These are phyloP conservation scores for Agrotis exclamationis DNA, from an alignment of 2,888 invertebrate species.

Conservation along the genomic window DNA sequence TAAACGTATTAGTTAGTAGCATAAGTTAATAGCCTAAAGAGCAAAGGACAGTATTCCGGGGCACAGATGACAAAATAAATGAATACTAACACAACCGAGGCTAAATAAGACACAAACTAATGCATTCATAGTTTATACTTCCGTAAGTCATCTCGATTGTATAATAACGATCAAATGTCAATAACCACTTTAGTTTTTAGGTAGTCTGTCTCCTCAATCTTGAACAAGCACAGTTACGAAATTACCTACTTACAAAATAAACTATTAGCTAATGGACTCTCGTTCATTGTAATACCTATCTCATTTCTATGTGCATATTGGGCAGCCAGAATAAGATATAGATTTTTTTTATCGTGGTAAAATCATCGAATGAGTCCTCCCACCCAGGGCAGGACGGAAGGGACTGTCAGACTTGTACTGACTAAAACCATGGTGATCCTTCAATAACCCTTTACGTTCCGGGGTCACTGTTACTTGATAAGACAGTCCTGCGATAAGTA, in stretches of 20 bases:
- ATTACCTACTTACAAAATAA: slow-evolving; percentile 14
- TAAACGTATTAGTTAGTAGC: too few species aligned
- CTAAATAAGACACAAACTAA: neutral
- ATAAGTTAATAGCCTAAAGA: too few species aligned
- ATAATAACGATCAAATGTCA: neutral
- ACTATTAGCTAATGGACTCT: slow-evolving; percentile 6
- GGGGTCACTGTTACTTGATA: too few species aligned
- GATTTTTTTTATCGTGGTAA: too few species aligned
- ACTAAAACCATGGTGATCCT: too few species aligned
- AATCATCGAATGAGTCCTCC: too few species aligned
- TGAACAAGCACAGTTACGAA: neutral
- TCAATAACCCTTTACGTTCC: too few species aligned
- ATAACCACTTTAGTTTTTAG: neutral
- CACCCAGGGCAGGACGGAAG: too few species aligned
- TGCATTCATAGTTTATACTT: neutral
- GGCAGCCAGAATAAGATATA: too few species aligned
- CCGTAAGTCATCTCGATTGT: neutral
- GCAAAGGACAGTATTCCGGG: neutral
- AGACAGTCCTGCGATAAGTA: too few species aligned
- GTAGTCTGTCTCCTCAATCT: slow-evolving; percentile 1
- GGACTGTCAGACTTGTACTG: too few species aligned
- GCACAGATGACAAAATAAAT: too few species aligned
- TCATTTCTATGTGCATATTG: slow-evolving; percentile 10
- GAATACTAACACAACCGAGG: neutral
- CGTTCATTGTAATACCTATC: slow-evolving; percentile 12